Conservation (phyloP, 2,113 vertebrate genomes). For the Cervus canadensis region DNA sequence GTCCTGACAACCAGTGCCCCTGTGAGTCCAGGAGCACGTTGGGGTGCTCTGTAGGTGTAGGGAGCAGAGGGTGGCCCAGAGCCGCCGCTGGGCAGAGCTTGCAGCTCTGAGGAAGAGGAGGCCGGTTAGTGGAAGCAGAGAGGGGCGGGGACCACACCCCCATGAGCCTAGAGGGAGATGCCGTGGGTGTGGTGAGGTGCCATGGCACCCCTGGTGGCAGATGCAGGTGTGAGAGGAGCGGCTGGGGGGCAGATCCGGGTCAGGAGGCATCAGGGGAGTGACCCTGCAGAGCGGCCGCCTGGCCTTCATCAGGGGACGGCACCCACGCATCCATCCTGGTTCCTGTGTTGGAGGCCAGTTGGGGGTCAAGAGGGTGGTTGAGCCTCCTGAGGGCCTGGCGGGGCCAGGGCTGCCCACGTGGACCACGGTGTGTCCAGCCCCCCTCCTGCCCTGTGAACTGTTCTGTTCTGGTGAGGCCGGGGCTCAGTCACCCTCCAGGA, state of each 20-base stretch:
- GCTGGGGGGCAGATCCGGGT: not conserved
- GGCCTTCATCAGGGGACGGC: not conserved
- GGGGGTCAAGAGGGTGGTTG: not conserved
- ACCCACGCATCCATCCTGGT: not conserved
- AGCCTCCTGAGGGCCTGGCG: not conserved
- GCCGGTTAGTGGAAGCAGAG: not conserved
- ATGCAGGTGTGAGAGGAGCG: not conserved
- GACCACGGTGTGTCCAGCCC: not conserved
- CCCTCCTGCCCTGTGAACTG: slow-evolving; percentile 30
- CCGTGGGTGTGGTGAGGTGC: not conserved
- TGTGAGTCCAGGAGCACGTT: not conserved
- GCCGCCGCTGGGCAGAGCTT: accelerated
- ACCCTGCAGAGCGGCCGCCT: not conserved
- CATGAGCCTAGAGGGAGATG: not conserved
- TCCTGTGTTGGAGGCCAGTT: not conserved
- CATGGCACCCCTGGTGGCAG: not conserved
- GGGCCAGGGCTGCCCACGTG: not conserved
- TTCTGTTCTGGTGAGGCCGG: slow-evolving; percentile 75
- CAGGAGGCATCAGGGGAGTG: not conserved
- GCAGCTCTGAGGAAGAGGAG: not conserved
- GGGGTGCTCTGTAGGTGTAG: not conserved
- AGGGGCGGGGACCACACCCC: not conserved
- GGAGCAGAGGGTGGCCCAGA: not conserved
- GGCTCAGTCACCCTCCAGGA: slow-evolving; percentile 73
- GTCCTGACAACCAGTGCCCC: not conserved